phyloP scores from a whole-genome alignment of 64 coral and sea anemone genomes.

The Dendrophyllia cribrosa region DNA sequence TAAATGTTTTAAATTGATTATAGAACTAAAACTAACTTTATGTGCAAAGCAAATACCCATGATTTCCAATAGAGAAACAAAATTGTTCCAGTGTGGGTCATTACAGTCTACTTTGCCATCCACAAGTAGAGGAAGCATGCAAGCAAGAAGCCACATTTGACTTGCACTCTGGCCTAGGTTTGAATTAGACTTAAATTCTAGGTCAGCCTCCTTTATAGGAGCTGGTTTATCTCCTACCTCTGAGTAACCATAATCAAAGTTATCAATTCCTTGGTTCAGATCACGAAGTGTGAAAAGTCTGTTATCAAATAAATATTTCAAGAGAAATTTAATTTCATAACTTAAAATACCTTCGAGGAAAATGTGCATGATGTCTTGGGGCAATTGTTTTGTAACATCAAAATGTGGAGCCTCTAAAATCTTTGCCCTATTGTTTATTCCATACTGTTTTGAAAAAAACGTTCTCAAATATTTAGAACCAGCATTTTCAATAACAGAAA shows the following conservation, averaged over 20 bases:
- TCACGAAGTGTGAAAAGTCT: conserved; percentile 2
- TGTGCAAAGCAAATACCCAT: conserved; percentile 24
- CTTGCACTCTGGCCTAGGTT: conserved; percentile 53
- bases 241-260: conserved; percentile 41
- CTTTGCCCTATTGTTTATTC: neutral
- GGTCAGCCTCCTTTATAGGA: neutral
- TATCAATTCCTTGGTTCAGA: conserved; percentile 13
- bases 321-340: neutral
- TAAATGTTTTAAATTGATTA: conserved; percentile 17
- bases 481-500: neutral
- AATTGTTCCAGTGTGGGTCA: neutral
- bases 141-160: conserved; percentile 36
- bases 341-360: neutral
- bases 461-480: neutral
- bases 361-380: too few species aligned
- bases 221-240: too few species aligned
- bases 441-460: neutral
- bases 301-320: neutral
- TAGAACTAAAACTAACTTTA: neutral
- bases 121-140: conserved; percentile 29
- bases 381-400: too few species aligned
- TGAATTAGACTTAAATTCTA: conserved; percentile 7
- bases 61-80: conserved; percentile 19
- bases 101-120: neutral
- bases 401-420: neutral